Evolutionary conservation across 2,888 invertebrate species (phyloP).

Genomic region (Empis stercorea): DNA sequence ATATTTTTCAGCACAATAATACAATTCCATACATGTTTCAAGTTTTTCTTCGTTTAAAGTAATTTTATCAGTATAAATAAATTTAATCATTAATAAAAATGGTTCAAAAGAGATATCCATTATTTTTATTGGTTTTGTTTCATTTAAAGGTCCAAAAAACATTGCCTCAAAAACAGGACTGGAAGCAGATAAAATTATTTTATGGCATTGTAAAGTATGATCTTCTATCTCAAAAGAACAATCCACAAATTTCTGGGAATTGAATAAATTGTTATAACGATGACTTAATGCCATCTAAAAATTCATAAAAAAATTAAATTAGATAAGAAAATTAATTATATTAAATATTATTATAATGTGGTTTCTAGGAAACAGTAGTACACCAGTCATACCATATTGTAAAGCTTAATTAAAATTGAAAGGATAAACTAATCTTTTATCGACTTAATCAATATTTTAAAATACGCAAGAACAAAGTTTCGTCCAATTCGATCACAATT

Average conservation of each 20-base stretch:
- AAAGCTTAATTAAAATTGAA: too few relatives aligned
- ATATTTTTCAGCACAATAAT: conserved; percentile 35
- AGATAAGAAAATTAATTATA: too few relatives aligned
- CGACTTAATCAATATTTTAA: too few relatives aligned
- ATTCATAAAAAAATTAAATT: not conserved
- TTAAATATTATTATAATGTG: too few relatives aligned
- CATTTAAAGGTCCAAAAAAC: conserved; percentile 58
- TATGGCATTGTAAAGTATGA: conserved; percentile 55
- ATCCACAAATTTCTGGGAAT: conserved; percentile 28
- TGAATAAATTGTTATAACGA: conserved; percentile 28
- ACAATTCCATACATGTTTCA: conserved; percentile 31
- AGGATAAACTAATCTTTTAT: too few relatives aligned
- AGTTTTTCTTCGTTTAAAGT: conserved; percentile 23
- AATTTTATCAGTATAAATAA: conserved; percentile 28
- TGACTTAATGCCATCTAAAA: conserved; percentile 14
- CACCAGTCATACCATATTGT: too few relatives aligned
- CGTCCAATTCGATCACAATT: too few relatives aligned
- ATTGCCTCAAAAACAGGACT: conserved; percentile 83
- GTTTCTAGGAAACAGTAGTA: too few relatives aligned
- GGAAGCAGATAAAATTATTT: conserved; percentile 66
- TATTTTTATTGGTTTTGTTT: conserved; percentile 37
- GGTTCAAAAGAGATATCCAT: conserved; percentile 34
- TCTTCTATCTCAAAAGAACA: conserved; percentile 30
- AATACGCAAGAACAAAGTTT: too few relatives aligned
- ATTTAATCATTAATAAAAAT: conserved; percentile 33